phyloP scores from a whole-genome alignment of 1,140 invertebrate species.

The Papilio glaucus region DNA sequence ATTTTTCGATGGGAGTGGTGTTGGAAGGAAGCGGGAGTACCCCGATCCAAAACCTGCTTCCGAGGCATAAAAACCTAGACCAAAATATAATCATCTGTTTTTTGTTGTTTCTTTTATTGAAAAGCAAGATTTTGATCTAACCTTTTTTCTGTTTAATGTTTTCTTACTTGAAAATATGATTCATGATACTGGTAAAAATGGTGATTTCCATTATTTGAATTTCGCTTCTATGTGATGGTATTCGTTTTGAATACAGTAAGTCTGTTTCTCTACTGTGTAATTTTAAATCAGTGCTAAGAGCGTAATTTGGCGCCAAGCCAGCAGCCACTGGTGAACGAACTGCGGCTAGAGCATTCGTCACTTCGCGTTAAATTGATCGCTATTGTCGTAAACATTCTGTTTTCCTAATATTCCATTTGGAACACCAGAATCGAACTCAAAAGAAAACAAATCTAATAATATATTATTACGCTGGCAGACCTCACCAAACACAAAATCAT shows the following conservation, averaged over 20 bases:
- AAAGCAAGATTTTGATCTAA: too few species aligned
- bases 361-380: conserved; percentile 35
- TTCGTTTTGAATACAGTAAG: conserved; percentile 18
- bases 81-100: too few species aligned
- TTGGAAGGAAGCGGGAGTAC: too few species aligned
- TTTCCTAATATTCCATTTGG: conserved; percentile 8
- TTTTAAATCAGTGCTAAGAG: conserved; percentile 34
- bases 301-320: conserved; percentile 36
- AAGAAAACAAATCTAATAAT: not conserved
- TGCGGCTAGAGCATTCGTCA: conserved; percentile 33
- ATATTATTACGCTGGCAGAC: not conserved
- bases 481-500: too few species aligned
- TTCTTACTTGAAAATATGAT: too few species aligned
- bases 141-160: too few species aligned
- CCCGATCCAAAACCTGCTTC: too few species aligned
- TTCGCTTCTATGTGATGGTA: not conserved
- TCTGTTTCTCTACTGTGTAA: conserved; percentile 27
- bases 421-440: not conserved
- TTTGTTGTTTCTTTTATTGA: too few species aligned
- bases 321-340: conserved; percentile 22
- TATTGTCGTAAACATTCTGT: conserved; percentile 30
- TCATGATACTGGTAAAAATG: not conserved
- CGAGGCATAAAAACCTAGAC: too few species aligned
- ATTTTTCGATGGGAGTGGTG: too few species aligned
- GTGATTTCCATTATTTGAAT: not conserved